A percentile compares a stretch with the other conserved stretches of the same genome.
These are phyloP conservation scores for Sanderia malayensis DNA, from an alignment of 30 jellyfish, hydroid and myxozoan genomes.

Conservation along the genomic window DNA sequence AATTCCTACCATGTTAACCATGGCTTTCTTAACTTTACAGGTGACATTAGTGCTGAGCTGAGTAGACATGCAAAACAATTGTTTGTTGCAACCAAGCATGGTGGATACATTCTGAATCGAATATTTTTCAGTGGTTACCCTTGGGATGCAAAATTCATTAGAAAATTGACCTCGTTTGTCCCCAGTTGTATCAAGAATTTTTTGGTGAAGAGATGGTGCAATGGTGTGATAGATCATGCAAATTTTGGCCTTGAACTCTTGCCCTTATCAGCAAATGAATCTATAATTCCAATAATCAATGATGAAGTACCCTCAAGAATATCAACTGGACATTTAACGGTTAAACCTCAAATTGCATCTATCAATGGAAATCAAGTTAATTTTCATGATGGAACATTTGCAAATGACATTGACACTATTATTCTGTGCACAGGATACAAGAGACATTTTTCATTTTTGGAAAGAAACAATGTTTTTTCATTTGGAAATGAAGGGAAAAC, in stretches of 20 bases:
- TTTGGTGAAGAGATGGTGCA: conserved; percentile 7
- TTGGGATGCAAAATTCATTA: conserved; percentile 30
- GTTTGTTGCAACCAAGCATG: conserved; percentile 52
- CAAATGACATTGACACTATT: conserved; percentile 57
- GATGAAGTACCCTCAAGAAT: conserved; percentile 69
- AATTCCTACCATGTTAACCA: too few species aligned
- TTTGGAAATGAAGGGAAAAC: conserved; percentile 42
- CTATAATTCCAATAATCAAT: conserved; percentile 10
- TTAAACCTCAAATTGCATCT: conserved; percentile 23
- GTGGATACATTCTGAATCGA: conserved; percentile 37
- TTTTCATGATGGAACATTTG: conserved; percentile 54
- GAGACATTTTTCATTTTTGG: conserved; percentile 59
- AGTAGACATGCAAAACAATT: conserved; percentile 63
- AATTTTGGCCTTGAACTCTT: conserved; percentile 48
- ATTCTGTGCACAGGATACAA: conserved; percentile 80
- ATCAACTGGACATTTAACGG: conserved; percentile 46
- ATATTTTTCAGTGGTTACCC: conserved; percentile 47
- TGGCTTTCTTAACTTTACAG: conserved; percentile 15
- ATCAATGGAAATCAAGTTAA: conserved; percentile 25
- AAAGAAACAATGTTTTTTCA: conserved; percentile 16
- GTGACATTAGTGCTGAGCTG: conserved; percentile 64
- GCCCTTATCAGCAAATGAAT: background rate
- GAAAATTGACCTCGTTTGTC: background rate
- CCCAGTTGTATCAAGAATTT: conserved; percentile 15
- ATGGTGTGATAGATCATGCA: conserved; percentile 25